Base-by-base conservation (phyloP, 1,140 invertebrate genomes). In the Ylistrum balloti region DNA sequence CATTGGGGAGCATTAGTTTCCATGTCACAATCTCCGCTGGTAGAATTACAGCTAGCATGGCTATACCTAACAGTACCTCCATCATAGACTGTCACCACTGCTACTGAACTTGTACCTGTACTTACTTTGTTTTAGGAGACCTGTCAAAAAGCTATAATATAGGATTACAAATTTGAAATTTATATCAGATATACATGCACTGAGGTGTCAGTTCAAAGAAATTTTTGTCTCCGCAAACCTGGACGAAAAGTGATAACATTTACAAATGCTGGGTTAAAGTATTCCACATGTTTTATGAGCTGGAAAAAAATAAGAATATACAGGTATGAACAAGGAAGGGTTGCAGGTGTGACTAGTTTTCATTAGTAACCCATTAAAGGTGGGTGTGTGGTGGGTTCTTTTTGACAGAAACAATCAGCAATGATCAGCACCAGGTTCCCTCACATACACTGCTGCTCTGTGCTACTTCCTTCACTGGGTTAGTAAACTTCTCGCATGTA, bases 331-430 rank as follows among this genome's bases (percentile, higher is more conserved):
- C n/a, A 74, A 74, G 56, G 56, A 9, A 20, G 9, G 35, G 5
- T 38, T 38, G 28, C 56, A 74, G 56, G 56, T 74, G 56, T 74
- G 56, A 74, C 56, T 5, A 74, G 0, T n/a, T 74, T 74, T 74
- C 56, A 74, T 74, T 74, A 74, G 56, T n/a, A 28, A 74, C 56
- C 56, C 28, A n/a, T 28, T 28, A 74, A 74, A 74, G 56, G 56
- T 74, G 22, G n/a, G n/a, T 11, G n/a, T n/a, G 17, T 9, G 56
- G 17, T 28, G 22, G n/a, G 9, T 74, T 74, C 22, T 28, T 28
- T 28, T 28, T 74, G 56, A 74, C 56, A 74, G 56, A 74, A 74
- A 74, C 56, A 74, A 74, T 74, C 56, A 74, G 22, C n/a, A 74
- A 11, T 74, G 56, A 74, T 74, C 56, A 74, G 56, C 56, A 74